A percentile compares a stretch with the other conserved stretches of the same genome.
These are phyloP conservation scores for Drosophila guanche DNA, from an alignment of 1,140 invertebrate species.

Conservation along the genomic window DNA sequence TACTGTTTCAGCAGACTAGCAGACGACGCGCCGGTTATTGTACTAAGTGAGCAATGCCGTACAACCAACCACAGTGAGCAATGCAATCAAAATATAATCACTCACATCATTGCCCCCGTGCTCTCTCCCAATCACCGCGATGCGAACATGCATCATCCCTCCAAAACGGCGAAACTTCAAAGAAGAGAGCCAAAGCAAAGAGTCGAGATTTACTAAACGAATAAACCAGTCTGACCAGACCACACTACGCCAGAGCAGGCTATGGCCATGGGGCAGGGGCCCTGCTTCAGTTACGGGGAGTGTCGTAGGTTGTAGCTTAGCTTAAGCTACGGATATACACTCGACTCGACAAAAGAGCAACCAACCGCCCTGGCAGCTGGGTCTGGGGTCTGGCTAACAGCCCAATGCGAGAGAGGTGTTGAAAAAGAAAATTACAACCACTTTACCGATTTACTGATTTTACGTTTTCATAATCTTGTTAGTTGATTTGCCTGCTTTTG, in stretches of 20 bases:
- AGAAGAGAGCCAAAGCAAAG: conserved; percentile 77
- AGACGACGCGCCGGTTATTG: conserved; percentile 79
- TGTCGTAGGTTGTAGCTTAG: conserved; percentile 49
- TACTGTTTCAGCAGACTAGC: conserved; percentile 79
- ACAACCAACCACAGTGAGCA: conserved; percentile 82
- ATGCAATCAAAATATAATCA: conserved; percentile 83
- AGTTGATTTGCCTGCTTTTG: conserved; percentile 76
- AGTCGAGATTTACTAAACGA: conserved; percentile 80
- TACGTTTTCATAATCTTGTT: conserved; percentile 82
- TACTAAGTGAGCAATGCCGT: conserved; percentile 81
- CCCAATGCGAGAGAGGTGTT: conserved; percentile 79
- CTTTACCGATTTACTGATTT: conserved; percentile 82
- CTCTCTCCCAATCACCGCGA: conserved; percentile 80
- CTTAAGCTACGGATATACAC: conserved; percentile 31
- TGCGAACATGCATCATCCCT: conserved; percentile 79
- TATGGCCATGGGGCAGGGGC: conserved; percentile 44
- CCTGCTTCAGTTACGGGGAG: conserved; percentile 7
- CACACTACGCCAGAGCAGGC: conserved; percentile 34
- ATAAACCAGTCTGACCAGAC: conserved; percentile 73
- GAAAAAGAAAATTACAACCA: conserved; percentile 82
- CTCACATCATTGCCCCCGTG: conserved; percentile 82
- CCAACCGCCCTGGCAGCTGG: conserved; percentile 61
- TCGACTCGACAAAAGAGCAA: conserved; percentile 66
- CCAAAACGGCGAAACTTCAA: conserved; percentile 79
- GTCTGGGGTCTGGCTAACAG: conserved; percentile 67